A percentile compares a stretch with the other conserved stretches of the same genome.
Conservation (phyloP, 2,797 vertebrate genomes). For the Eutrigla gurnardus region DNA sequence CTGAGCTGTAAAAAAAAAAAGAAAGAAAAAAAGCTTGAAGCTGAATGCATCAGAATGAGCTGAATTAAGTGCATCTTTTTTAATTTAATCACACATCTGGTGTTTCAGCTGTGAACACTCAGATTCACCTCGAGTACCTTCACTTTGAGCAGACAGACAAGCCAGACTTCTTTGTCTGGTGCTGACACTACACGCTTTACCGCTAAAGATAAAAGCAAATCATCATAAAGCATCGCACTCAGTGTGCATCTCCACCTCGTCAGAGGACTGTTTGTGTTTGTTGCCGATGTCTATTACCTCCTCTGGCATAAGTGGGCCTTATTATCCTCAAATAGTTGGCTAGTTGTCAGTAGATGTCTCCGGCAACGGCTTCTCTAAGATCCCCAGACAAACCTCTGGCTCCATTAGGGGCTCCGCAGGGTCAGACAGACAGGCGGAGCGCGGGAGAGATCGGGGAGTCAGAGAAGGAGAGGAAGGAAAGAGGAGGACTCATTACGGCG, state of each 20-base stretch:
- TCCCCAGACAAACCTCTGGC: constrained; percentile 51
- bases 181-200: constrained; percentile 14
- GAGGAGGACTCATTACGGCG: constrained; percentile 61
- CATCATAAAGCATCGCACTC: constrained; percentile 50
- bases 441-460: constrained; percentile 23
- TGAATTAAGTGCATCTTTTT: neutral
- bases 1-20: constrained; percentile 14
- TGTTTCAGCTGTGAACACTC: neutral
- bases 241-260: constrained; percentile 39
- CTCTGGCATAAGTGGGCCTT: constrained; percentile 71
- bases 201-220: constrained; percentile 42
- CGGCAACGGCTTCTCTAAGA: constrained; percentile 42
- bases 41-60: constrained; percentile 25
- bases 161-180: neutral
- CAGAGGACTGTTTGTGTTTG: constrained; percentile 48
- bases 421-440: constrained; percentile 38
- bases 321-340: constrained; percentile 72
- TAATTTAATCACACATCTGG: constrained; percentile 2
- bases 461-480: constrained; percentile 29
- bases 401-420: constrained; percentile 54
- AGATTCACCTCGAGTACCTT: neutral
- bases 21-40: neutral
- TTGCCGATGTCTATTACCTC: constrained; percentile 58
- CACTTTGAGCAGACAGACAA: constrained; percentile 11
- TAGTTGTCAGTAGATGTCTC: constrained; percentile 65